A percentile compares a stretch with the other conserved stretches of the same genome.
Evolutionary conservation across 1,140 invertebrate species (phyloP).

Genomic region (Drosophila virilis): DNA sequence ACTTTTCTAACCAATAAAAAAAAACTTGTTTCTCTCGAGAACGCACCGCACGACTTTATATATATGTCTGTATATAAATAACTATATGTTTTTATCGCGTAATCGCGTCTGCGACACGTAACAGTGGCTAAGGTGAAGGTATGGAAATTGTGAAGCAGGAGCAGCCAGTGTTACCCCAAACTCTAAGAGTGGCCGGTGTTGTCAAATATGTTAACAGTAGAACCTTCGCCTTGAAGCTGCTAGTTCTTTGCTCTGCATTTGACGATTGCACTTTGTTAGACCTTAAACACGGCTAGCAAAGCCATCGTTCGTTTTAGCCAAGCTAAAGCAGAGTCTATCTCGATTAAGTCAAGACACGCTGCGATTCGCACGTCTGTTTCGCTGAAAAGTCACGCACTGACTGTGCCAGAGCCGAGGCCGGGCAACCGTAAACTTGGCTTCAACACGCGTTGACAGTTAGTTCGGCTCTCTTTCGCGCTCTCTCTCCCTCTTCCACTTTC

Average conservation of each 20-base stretch:
- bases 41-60: conserved; percentile 51
- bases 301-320: conserved; percentile 50
- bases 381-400: conserved; percentile 62
- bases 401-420: conserved; percentile 37
- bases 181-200: neutral
- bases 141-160: neutral
- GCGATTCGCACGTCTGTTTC: conserved; percentile 44
- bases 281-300: conserved; percentile 61
- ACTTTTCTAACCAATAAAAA: conserved; percentile 74
- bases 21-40: conserved; percentile 72
- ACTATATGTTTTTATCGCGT: conserved; percentile 58
- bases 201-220: neutral
- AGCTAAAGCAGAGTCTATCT: neutral
- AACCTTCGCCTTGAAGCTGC: neutral
- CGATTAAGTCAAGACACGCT: neutral
- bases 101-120: conserved; percentile 70
- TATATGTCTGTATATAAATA: neutral
- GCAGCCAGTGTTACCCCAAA: neutral
- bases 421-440: conserved; percentile 41
- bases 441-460: conserved; percentile 34
- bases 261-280: conserved; percentile 70
- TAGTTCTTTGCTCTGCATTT: neutral
- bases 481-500: conserved; percentile 19
- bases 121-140: conserved; percentile 27
- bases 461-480: conserved; percentile 16